Percentiles rank a stretch among this genome's conserved stretches.
These are phyloP conservation scores for Sibirionetta formosa DNA, from an alignment of 2,797 vertebrate species.

Conservation along the genomic window DNA sequence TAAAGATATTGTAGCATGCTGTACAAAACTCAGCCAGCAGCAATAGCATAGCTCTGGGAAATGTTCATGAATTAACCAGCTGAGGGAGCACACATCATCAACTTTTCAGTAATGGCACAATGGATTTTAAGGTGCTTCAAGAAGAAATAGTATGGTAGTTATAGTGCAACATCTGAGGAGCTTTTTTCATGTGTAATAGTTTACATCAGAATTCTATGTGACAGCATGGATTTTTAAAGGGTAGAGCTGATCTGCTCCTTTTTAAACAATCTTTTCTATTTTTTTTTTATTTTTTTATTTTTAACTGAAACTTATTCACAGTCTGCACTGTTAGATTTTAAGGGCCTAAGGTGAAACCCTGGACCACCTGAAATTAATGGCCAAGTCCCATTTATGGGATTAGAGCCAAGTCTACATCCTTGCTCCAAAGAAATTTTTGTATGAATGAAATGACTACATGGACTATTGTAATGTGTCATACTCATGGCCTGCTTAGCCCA, in stretches of 20 bases:
- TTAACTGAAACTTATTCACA: neutral
- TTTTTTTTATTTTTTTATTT: neutral
- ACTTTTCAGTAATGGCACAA: neutral
- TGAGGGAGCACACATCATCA: conserved; percentile 32
- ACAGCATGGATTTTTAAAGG: neutral
- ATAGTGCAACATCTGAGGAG: neutral
- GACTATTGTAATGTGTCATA: neutral
- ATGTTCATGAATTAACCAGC: conserved; percentile 26
- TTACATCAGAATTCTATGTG: neutral
- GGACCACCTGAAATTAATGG: neutral
- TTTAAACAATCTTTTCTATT: neutral
- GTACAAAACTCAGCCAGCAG: neutral
- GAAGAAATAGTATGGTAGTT: neutral
- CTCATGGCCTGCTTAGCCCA: neutral
- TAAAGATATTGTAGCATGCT: neutral
- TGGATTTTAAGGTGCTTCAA: neutral
- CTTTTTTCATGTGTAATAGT: neutral
- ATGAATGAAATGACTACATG: neutral
- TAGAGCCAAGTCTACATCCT: neutral
- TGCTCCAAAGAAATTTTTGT: neutral
- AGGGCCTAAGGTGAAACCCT: neutral
- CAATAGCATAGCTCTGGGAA: neutral
- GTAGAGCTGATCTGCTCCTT: neutral
- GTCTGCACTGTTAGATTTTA: neutral
- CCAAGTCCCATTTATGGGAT: neutral